These are phyloP conservation scores for Clarias macrocephalus DNA, from an alignment of 2,113 vertebrate species.

Conservation along the genomic window DNA sequence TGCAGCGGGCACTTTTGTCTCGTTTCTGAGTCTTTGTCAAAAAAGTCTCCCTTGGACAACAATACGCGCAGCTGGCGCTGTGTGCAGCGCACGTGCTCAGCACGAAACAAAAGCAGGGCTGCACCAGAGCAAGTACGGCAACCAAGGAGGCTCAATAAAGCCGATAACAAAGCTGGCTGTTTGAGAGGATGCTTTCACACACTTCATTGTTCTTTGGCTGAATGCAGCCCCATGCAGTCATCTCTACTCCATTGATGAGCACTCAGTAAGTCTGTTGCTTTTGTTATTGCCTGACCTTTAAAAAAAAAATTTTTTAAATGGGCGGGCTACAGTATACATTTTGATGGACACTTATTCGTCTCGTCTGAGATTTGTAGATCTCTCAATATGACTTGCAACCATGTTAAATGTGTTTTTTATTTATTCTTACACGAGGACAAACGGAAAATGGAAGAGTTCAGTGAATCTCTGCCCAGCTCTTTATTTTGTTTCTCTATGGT, in stretches of 20 bases:
- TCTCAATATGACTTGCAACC: neutral
- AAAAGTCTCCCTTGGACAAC: slow-evolving; percentile 26
- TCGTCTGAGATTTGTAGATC: neutral
- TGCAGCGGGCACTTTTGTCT: slow-evolving; percentile 8
- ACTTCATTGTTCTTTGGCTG: slow-evolving; percentile 43
- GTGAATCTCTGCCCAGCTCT: neutral
- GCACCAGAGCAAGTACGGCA: slow-evolving; percentile 19
- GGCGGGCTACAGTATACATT: too few species aligned
- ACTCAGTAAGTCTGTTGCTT: slow-evolving; percentile 48
- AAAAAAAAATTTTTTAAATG: too few species aligned
- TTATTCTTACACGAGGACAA: slow-evolving; percentile 1
- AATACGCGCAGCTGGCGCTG: slow-evolving; percentile 36
- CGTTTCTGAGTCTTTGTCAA: slow-evolving; percentile 21
- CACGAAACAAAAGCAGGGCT: slow-evolving; percentile 29
- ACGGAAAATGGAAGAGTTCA: neutral
- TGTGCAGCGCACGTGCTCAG: slow-evolving; percentile 26
- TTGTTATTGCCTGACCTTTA: neutral
- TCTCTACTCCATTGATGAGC: slow-evolving; percentile 56
- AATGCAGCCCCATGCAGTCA: slow-evolving; percentile 32
- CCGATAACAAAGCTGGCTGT: slow-evolving; percentile 39
- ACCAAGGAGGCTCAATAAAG: slow-evolving; percentile 39
- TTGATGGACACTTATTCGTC: neutral
- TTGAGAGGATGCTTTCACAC: slow-evolving; percentile 30
- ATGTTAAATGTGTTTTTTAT: neutral
- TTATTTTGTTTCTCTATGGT: neutral